Percentiles rank a stretch among this genome's conserved stretches.
These are phyloP conservation scores for Talpa occidentalis DNA, from an alignment of 2,113 vertebrate species.

Conservation along the genomic window DNA sequence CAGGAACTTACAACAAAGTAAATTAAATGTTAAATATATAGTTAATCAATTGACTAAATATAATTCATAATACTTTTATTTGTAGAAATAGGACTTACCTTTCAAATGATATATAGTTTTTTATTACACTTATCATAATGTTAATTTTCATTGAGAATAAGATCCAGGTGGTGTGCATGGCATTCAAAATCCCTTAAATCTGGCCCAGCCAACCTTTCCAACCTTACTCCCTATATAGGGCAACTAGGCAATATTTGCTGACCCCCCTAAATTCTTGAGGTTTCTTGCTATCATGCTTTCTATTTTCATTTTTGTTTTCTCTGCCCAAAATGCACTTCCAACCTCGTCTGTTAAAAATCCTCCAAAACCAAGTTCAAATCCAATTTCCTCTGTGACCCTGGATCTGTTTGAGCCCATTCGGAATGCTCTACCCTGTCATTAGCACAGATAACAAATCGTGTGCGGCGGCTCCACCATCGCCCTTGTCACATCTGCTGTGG, in stretches of 20 bases:
- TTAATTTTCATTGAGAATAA: background rate
- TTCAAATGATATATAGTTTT: background rate
- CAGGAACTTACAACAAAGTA: background rate
- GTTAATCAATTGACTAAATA: background rate
- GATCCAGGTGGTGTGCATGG: background rate
- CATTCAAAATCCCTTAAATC: background rate
- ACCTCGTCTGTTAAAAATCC: background rate
- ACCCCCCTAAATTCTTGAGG: background rate
- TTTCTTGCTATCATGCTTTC: background rate
- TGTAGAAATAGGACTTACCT: background rate
- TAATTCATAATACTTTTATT: background rate
- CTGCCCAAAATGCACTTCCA: background rate
- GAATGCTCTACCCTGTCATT: background rate
- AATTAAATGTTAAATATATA: background rate
- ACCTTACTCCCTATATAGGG: background rate
- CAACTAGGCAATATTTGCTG: background rate
- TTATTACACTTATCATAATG: background rate
- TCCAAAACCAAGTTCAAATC: slow-evolving; percentile 27
- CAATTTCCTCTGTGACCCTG: background rate
- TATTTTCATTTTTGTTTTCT: slow-evolving; percentile 16
- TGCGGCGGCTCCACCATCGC: background rate
- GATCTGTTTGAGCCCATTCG: background rate
- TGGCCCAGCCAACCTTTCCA: background rate
- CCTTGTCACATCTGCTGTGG: rapidly evolving
- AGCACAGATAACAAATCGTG: background rate